A percentile compares a stretch with the other conserved stretches of the same genome.
These are phyloP conservation scores for Diaphora mendica DNA, from an alignment of 2,888 invertebrate genomes.

Conservation along the genomic window DNA sequence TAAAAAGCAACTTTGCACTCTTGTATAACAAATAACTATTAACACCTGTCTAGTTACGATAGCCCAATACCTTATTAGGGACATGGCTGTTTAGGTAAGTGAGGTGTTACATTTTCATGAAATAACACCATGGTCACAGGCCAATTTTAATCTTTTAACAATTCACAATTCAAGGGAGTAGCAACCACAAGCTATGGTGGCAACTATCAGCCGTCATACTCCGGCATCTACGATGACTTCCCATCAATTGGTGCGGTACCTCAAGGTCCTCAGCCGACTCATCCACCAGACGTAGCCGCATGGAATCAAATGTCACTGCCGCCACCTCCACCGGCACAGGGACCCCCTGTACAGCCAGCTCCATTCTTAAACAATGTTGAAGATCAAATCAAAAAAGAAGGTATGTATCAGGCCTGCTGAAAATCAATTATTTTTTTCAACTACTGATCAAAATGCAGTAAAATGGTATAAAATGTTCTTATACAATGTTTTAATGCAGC, in stretches of 20 bases:
- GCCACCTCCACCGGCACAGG: constrained; percentile 55
- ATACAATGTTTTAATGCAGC: not conserved
- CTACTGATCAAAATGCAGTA: not conserved
- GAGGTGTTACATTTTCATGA: no score
- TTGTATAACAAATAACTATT: no score
- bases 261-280: constrained; percentile 34
- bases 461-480: not conserved
- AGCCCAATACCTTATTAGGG: no score
- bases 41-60: no score
- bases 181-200: constrained; percentile 53
- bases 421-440: not conserved
- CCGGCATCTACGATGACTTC: constrained; percentile 79
- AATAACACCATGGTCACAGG: not conserved
- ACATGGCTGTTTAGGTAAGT: no score
- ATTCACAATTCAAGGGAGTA: constrained; percentile 39
- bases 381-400: constrained; percentile 84
- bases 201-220: constrained; percentile 70
- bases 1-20: no score
- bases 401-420: constrained; percentile 53
- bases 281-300: constrained; percentile 65
- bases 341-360: constrained; percentile 56
- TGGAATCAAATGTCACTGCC: constrained; percentile 82
- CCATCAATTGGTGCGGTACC: constrained; percentile 58
- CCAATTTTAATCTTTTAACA: not conserved
- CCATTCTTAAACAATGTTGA: constrained; percentile 70